Evolutionary conservation across 2,888 invertebrate species (phyloP).

Genomic region (Limenitis arthemis): DNA sequence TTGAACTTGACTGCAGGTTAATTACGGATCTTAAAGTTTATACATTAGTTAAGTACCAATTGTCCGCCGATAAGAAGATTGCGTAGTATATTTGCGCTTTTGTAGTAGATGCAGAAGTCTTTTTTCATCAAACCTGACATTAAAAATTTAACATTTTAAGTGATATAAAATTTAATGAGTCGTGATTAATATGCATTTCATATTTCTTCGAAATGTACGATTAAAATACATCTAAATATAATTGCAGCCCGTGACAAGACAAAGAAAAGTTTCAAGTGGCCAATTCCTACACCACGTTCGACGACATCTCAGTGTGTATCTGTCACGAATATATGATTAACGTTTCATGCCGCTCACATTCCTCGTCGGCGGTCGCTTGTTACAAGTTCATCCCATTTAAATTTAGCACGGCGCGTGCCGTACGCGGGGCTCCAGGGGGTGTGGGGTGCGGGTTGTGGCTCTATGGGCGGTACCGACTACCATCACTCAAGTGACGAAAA

Average conservation of each 20-base stretch:
- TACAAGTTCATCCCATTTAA: constrained; percentile 71
- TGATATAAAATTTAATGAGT: not conserved
- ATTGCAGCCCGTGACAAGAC: constrained; percentile 20
- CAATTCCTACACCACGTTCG: constrained; percentile 40
- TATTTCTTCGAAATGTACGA: not conserved
- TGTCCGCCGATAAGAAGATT: constrained; percentile 52
- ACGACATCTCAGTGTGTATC: constrained; percentile 53
- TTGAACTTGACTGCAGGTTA: constrained; percentile 39
- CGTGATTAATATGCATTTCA: not conserved
- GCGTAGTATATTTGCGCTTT: constrained; percentile 42
- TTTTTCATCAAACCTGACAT: constrained; percentile 6
- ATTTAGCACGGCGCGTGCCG: constrained; percentile 71
- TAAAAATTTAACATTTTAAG: not conserved
- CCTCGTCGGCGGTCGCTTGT: constrained; percentile 57
- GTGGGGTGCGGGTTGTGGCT: constrained; percentile 32
- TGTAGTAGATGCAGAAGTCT: constrained; percentile 15
- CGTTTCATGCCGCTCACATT: constrained; percentile 57
- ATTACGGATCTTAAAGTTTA: constrained; percentile 51
- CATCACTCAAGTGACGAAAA: constrained; percentile 73
- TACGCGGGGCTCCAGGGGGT: constrained; percentile 38
- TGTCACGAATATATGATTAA: constrained; percentile 70
- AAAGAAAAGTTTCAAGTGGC: constrained; percentile 33
- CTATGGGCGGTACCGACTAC: constrained; percentile 61
- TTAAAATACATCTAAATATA: constrained; percentile 10
- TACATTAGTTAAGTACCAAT: constrained; percentile 66